phyloP scores from a whole-genome alignment of 2,797 vertebrate species.

The Mallotus villosus region DNA sequence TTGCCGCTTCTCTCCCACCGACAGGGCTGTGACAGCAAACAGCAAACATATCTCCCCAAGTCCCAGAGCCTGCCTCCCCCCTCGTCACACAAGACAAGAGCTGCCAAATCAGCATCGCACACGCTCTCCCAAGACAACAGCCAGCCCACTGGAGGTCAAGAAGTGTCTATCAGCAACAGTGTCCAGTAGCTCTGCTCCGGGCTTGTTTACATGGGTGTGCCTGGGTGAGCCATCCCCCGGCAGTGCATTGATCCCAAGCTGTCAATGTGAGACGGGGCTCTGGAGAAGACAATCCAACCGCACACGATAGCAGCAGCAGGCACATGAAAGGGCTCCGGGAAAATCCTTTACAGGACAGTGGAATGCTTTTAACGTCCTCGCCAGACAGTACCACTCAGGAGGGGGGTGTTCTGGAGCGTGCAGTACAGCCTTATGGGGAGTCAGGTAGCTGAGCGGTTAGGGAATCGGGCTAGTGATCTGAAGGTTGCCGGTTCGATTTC shows the following conservation, averaged over 20 bases:
- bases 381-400: too few relatives aligned
- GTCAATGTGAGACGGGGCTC: background rate
- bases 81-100: background rate
- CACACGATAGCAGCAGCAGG: too few relatives aligned
- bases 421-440: too few relatives aligned
- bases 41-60: background rate
- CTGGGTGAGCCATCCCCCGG: background rate
- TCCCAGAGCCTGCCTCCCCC: background rate
- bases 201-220: constrained; percentile 1
- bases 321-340: background rate
- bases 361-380: background rate
- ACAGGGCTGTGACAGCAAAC: background rate
- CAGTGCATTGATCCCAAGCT: background rate
- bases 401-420: too few relatives aligned
- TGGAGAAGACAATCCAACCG: background rate
- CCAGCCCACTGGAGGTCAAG: constrained; percentile 9
- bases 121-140: background rate
- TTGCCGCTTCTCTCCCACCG: background rate
- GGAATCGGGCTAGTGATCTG: too few relatives aligned
- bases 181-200: background rate
- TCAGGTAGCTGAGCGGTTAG: too few relatives aligned
- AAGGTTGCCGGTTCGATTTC: too few relatives aligned
- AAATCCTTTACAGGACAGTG: background rate
- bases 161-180: background rate
- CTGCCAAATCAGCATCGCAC: background rate